Percentiles rank a stretch among this genome's conserved stretches.
Conservation (phyloP, 2,113 vertebrate genomes). For the Oplegnathus fasciatus region DNA sequence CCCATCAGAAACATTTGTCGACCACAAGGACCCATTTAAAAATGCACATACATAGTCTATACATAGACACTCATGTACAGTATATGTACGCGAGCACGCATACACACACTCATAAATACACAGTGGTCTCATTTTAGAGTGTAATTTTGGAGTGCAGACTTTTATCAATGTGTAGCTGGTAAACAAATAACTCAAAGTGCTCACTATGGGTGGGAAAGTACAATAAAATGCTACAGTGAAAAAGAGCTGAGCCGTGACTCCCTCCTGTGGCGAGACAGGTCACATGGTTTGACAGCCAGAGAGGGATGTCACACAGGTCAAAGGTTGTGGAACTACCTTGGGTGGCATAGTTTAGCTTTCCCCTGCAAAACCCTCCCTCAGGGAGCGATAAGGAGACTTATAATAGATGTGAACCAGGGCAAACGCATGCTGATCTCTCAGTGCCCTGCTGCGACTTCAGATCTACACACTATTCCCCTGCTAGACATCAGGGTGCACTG, state of each 20-base stretch:
- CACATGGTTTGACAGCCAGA: conserved; percentile 57
- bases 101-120: conserved; percentile 20
- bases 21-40: conserved; percentile 30
- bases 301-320: conserved; percentile 72
- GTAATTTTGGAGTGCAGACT: not conserved
- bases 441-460: conserved; percentile 28
- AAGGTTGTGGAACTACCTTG: conserved; percentile 78
- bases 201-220: conserved; percentile 47
- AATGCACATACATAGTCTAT: not conserved
- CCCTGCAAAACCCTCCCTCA: conserved; percentile 54
- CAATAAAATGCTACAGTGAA: conserved; percentile 66
- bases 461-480: conserved; percentile 47
- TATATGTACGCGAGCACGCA: not conserved
- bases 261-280: conserved; percentile 52
- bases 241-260: conserved; percentile 54
- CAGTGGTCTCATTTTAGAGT: not conserved
- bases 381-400: conserved; percentile 63
- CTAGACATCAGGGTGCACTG: conserved; percentile 36
- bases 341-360: conserved; percentile 78
- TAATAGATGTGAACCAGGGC: conserved; percentile 71
- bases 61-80: not conserved
- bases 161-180: conserved; percentile 30
- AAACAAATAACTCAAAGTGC: conserved; percentile 35
- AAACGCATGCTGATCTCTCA: conserved; percentile 43
- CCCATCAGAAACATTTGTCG: conserved; percentile 38